Evolutionary conservation across 2,797 vertebrate genomes (phyloP).

Genomic region (Hypotaenidia philippensis): DNA sequence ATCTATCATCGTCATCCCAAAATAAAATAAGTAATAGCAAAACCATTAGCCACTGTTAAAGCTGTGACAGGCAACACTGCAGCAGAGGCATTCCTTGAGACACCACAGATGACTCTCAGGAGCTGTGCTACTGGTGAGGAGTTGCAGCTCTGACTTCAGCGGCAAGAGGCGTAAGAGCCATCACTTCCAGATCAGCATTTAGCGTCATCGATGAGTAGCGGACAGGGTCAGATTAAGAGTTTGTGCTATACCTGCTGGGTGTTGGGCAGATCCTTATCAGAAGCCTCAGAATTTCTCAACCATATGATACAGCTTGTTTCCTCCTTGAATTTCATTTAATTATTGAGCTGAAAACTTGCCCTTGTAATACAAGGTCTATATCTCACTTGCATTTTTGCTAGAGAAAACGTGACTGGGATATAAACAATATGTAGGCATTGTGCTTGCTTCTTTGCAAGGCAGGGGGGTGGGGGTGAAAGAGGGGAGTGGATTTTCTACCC

Average conservation of each 20-base stretch:
- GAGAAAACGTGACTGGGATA: neutral
- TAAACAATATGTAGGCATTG: neutral
- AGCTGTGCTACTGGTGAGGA: neutral
- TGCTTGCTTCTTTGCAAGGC: neutral
- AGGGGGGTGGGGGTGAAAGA: too few relatives aligned
- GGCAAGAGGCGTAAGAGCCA: neutral
- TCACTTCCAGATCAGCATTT: neutral
- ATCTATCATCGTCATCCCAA: conserved; percentile 54
- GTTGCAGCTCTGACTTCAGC: neutral
- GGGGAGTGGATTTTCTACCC: neutral
- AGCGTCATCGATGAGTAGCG: neutral
- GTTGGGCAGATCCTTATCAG: neutral
- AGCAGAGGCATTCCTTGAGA: neutral
- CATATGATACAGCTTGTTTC: neutral
- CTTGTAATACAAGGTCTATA: neutral
- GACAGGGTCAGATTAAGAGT: neutral
- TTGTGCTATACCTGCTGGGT: rapidly evolving
- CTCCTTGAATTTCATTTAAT: neutral
- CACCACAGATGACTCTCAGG: neutral
- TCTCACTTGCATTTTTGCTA: neutral
- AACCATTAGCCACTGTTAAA: conserved; percentile 25
- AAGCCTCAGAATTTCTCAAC: neutral
- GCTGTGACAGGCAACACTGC: neutral
- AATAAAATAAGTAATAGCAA: conserved; percentile 62
- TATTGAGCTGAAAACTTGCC: neutral